phyloP scores from a whole-genome alignment of 2,113 vertebrate species.

The Progne subis region DNA sequence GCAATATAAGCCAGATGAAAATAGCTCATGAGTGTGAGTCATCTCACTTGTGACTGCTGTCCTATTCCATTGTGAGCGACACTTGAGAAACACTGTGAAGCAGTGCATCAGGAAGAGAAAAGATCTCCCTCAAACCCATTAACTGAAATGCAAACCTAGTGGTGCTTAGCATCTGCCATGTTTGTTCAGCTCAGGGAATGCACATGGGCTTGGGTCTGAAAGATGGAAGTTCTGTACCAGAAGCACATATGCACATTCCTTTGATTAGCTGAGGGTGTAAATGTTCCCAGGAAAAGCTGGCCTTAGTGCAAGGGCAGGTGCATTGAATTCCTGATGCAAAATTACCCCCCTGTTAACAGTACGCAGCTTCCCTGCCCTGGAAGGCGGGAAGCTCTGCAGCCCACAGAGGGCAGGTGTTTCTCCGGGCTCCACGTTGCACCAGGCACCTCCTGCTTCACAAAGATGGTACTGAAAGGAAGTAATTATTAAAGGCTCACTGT shows the following conservation, averaged over 20 bases:
- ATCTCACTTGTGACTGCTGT: slow-evolving; percentile 38
- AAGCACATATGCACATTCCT: rapidly evolving
- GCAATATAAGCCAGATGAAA: slow-evolving; percentile 33
- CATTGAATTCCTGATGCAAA: background rate
- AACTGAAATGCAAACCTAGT: background rate
- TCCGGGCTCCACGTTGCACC: background rate
- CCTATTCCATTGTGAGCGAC: background rate
- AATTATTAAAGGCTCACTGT: background rate
- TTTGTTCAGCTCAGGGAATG: background rate
- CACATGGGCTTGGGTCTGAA: background rate
- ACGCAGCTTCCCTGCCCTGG: background rate
- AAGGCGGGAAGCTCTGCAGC: background rate
- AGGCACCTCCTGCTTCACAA: background rate
- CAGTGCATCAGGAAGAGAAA: background rate
- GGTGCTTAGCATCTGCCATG: background rate
- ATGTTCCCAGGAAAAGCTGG: background rate
- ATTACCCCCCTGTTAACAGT: background rate
- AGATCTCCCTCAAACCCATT: background rate
- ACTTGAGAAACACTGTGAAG: background rate
- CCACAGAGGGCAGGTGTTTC: background rate
- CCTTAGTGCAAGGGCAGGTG: background rate
- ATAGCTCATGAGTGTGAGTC: slow-evolving; percentile 46
- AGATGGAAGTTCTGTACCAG: background rate
- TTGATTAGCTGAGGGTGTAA: background rate
- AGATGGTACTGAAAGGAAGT: background rate